Percentiles rank a stretch among this genome's conserved stretches.
Conservation (phyloP, 2,888 invertebrate genomes). For the Slavum lentiscoides region DNA sequence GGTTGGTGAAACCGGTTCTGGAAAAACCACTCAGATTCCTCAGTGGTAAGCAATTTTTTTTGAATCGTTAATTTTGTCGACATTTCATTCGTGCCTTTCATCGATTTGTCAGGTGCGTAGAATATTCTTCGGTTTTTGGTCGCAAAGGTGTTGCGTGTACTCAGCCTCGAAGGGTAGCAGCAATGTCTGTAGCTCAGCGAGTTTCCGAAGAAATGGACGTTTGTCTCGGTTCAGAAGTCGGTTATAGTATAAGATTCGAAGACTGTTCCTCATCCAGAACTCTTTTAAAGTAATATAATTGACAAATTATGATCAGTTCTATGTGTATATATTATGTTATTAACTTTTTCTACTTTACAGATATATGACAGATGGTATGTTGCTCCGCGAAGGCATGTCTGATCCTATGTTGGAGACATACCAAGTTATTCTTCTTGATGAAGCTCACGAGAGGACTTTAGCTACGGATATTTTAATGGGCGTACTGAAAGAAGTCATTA, state of each 20-base stretch:
- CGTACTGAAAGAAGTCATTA: conserved; percentile 93
- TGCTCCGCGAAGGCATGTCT: conserved; percentile 97
- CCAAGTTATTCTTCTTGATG: conserved; percentile 93
- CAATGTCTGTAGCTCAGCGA: conserved; percentile 98
- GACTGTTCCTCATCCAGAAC: conserved; percentile 96
- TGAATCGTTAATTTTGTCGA: not conserved
- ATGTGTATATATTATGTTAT: conserved; percentile 9
- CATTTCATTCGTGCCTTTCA: not conserved
- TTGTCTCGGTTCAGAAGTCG: conserved; percentile 84
- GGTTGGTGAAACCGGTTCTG: conserved; percentile 99
- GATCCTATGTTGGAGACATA: conserved; percentile 97
- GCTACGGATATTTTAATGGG: conserved; percentile 99
- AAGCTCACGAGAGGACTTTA: conserved; percentile 97
- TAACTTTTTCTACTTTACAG: conserved; percentile 60
- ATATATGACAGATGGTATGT: conserved; percentile 99
- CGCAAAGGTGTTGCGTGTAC: conserved; percentile 91
- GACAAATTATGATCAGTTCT: not conserved
- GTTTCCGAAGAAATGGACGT: conserved; percentile 99
- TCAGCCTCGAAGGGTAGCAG: conserved; percentile 95
- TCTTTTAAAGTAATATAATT: conserved; percentile 74
- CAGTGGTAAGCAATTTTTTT: conserved; percentile 69
- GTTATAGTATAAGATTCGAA: conserved; percentile 97
- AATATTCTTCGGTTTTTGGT: conserved; percentile 70
- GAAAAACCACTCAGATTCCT: conserved; percentile 99
- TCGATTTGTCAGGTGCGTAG: conserved; percentile 66